Evolutionary conservation across 2,113 vertebrate species (phyloP), one percentile per base, ranked within the genome.

Genomic region (Sigmodon hispidus): DNA sequence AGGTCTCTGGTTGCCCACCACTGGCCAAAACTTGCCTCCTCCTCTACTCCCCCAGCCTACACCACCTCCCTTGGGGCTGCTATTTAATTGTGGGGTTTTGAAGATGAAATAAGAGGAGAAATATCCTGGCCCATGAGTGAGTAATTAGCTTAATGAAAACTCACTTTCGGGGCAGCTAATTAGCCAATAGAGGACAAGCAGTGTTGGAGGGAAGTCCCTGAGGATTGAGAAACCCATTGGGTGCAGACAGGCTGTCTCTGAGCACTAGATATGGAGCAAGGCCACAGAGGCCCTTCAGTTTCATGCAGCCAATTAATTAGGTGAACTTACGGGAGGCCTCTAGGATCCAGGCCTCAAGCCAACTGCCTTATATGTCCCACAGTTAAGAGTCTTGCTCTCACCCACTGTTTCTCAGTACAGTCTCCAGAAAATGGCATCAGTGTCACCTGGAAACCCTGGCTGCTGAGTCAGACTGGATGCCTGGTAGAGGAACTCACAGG

Each of bases 11-110:
- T 52, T 63, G 94, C 55, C 73, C 19, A 0, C 0, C 34, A 57
- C 55, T 2, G 15, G 79, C 13, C 83, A n/a, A 67, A 86, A 40
- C 1, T 57, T 15, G 22, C 43, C 31, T 59, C 45, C 43, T 76
- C 75, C 52, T 50, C 22, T 10, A n/a, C 52, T 61, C 26, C 40
- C 36, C 52, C 59, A 87, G 12, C 31, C 65, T 75, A 61, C 29
- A 80, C 40, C 31, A 55, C 21, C 40, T 93, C 61, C 76, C 52
- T 48, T 13, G 19, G 11, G 85, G n/a, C 11, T 81, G 19, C 45
- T 85, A 81, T 59, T 94, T 75, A 87, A 93, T 87, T 36, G 36
- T 13, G 85, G 43, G 19, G 5, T n/a, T 81, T 91, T 73, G 83
- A 87, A 50, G 40, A 67, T 70, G 24, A 90, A 91, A 86, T 69